phyloP scores from a whole-genome alignment of 2,113 vertebrate genomes.

The Amblyopsis rosae region DNA sequence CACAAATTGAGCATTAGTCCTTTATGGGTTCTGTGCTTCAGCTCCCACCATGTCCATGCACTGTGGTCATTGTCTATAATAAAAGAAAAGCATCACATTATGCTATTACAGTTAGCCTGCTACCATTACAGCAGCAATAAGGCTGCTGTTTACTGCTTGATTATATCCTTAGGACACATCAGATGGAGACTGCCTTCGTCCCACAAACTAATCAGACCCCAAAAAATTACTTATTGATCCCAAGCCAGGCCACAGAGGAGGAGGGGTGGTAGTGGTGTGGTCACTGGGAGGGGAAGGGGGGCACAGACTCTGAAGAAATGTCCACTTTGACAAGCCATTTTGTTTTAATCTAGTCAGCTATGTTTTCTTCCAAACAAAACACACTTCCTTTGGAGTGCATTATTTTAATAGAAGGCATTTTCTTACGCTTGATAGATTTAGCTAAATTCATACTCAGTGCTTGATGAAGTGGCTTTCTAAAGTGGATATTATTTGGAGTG shows the following conservation, averaged over 20 bases:
- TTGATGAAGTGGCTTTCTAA: not conserved
- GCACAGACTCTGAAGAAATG: not conserved
- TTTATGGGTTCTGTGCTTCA: not conserved
- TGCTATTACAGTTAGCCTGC: conserved; percentile 35
- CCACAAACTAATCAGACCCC: conserved; percentile 97
- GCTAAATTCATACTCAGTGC: not conserved
- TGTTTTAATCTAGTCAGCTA: not conserved
- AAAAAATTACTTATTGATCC: conserved; percentile 99
- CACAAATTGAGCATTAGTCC: too few species aligned
- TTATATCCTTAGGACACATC: conserved; percentile 94
- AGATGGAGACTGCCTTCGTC: conserved; percentile 84
- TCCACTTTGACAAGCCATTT: not conserved
- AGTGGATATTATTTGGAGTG: not conserved
- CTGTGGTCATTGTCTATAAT: not conserved
- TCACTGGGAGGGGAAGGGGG: conserved; percentile 76
- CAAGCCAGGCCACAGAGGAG: conserved; percentile 62
- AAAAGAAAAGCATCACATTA: conserved; percentile 38
- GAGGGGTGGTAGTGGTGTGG: conserved; percentile 80
- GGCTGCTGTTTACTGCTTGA: conserved; percentile 87
- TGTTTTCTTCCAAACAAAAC: too few species aligned
- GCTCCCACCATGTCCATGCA: not conserved
- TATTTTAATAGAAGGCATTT: too few species aligned
- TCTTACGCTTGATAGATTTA: too few species aligned
- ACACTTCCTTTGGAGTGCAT: too few species aligned
- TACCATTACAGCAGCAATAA: conserved; percentile 78